phyloP scores from a whole-genome alignment of 2,113 vertebrate genomes.

The Ctenomys sociabilis region DNA sequence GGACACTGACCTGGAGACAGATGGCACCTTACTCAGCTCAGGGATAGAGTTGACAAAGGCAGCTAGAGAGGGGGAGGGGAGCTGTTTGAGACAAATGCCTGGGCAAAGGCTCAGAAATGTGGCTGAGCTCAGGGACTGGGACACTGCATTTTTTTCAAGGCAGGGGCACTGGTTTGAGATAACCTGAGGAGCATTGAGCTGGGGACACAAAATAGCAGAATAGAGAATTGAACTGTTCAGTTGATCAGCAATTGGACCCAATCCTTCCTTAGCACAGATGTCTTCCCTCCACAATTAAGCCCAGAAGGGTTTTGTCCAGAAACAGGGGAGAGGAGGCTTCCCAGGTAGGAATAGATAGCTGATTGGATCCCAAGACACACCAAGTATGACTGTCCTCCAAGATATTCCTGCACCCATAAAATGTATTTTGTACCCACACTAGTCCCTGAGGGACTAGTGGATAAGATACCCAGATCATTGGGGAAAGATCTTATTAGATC shows the following conservation, averaged over 20 bases:
- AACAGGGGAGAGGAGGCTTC: not conserved
- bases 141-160: not conserved
- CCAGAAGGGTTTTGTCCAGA: not conserved
- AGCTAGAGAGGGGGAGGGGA: not conserved
- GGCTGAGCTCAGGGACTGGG: not conserved
- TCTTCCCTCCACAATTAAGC: not conserved
- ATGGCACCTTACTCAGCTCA: not conserved
- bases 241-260: not conserved
- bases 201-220: not conserved
- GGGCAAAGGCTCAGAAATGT: not conserved
- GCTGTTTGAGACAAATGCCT: not conserved
- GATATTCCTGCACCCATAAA: not conserved
- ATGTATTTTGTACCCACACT: not conserved
- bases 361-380: not conserved
- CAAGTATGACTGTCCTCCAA: not conserved
- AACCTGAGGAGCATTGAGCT: not conserved
- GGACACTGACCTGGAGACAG: not conserved
- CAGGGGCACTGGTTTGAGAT: not conserved
- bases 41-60: not conserved
- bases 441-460: not conserved
- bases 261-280: not conserved
- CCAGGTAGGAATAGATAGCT: not conserved
- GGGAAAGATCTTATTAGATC: not conserved
- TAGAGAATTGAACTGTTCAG: not conserved
- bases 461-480: not conserved